Base-by-base conservation (phyloP, 2,888 invertebrate genomes). In the Bembecia ichneumoniformis region DNA sequence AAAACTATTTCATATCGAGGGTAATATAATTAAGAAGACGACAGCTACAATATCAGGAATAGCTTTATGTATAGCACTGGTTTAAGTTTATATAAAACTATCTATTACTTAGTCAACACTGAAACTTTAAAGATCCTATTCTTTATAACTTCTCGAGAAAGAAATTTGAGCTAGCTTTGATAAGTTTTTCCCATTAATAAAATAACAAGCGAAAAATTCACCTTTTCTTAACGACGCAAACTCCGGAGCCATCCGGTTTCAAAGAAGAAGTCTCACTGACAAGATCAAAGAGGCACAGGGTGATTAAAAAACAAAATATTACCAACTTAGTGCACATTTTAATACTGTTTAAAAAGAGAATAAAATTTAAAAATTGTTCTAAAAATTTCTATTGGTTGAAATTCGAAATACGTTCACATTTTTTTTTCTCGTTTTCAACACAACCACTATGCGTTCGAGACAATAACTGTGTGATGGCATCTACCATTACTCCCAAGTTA, bases 201-300 rank as follows among this genome's bases (percentile, higher is more conserved):
- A 28, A 28, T 28, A 28, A 28, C 28, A 28, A 28, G 28, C 28
- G 9, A 28, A n/a, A 46, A 44, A 47, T 43, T 46, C 47, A 74
- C 75, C 69, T 71, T 49, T 66, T 59, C 51, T 59, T 69, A 3
- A 64, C 71, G 0, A 60, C 52, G 52, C 77, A 76, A 2, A 71
- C 74, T 20, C 77, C 77, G 11, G 60, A 52, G 3, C 66, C 69
- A 1, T 63, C 62, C 0, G 53, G 46, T 14, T 67, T 61, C 49
- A 77, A 58, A 20, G 64, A 53, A 5, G 58, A 52, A 7, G 14
- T 15, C 28, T 35, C 43, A 46, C 14, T 44, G 13, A 53, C 20
- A 46, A 52, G 50, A 48, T 49, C 44, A 13, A 47, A 7, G 46
- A 47, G 50, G 46, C 43, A 53, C 16, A 51, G 13, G n/a, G 50